Evolutionary conservation across 2,797 vertebrate species (phyloP).

Genomic region (Sebastes aleutianus): DNA sequence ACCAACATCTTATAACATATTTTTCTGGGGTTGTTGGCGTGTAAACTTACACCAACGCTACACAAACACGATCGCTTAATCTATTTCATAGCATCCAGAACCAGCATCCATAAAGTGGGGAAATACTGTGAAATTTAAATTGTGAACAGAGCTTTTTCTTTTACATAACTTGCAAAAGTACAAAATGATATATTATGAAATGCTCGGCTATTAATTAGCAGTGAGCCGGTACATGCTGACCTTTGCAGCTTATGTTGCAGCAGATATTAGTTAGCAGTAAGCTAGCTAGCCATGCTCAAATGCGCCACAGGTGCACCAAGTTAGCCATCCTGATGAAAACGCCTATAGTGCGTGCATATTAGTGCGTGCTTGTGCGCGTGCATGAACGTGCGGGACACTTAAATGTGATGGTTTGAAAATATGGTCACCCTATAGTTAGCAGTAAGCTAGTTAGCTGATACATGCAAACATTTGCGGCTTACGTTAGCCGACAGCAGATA

Average conservation of each 20-base stretch:
- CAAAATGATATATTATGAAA: neutral
- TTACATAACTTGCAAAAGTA: too few species aligned
- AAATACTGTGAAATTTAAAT: neutral
- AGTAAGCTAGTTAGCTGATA: neutral
- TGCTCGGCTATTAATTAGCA: too few species aligned
- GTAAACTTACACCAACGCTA: neutral
- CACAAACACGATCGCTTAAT: neutral
- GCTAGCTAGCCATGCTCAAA: too few species aligned
- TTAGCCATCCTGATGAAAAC: too few species aligned
- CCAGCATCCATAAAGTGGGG: neutral
- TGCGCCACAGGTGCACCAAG: too few species aligned
- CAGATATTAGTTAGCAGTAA: too few species aligned
- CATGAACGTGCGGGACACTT: too few species aligned
- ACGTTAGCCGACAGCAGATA: neutral
- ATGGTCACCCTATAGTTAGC: neutral
- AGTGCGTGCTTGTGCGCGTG: too few species aligned
- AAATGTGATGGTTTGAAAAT: too few species aligned
- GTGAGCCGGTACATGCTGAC: neutral
- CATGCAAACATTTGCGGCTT: neutral
- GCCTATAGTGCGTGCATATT: too few species aligned
- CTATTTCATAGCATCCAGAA: neutral
- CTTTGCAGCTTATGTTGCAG: neutral
- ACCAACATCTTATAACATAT: accelerated
- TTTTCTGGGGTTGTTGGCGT: neutral
- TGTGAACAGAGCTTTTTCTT: neutral